Conservation (phyloP, 2,113 vertebrate genomes). For the Atractosteus spatula region DNA sequence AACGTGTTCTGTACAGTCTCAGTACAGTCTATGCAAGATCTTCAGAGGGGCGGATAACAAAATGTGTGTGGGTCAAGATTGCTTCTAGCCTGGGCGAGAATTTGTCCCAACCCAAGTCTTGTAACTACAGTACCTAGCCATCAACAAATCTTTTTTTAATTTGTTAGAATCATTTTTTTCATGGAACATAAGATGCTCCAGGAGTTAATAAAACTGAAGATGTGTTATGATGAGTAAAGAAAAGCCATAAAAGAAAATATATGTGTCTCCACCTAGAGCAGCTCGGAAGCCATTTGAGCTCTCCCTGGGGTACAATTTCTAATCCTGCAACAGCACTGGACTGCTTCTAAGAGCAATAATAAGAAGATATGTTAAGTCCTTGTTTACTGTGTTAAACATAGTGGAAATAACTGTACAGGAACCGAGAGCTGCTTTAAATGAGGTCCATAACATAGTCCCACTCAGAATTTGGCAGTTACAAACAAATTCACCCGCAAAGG, state of each 20-base stretch:
- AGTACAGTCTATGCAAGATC: too few species aligned
- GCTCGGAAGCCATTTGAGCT: conserved; percentile 25
- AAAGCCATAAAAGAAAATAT: conserved; percentile 63
- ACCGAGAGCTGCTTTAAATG: too few species aligned
- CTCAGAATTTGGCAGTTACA: too few species aligned
- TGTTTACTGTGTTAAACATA: background rate
- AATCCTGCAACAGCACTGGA: conserved; percentile 47
- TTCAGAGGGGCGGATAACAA: background rate
- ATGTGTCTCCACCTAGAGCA: conserved; percentile 57
- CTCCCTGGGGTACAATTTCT: conserved; percentile 59
- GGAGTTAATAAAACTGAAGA: conserved; percentile 68
- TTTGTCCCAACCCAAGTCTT: background rate
- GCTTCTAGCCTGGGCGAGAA: background rate
- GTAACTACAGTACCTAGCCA: background rate
- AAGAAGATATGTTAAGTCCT: background rate
- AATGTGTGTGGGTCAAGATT: background rate
- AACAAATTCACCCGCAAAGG: too few species aligned
- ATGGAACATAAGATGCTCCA: conserved; percentile 28
- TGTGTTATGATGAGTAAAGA: conserved; percentile 68
- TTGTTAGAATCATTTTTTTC: background rate
- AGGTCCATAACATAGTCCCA: too few species aligned
- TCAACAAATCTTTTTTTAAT: background rate
- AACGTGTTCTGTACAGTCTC: background rate
- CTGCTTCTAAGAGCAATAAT: background rate
- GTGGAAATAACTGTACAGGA: background rate